These are phyloP conservation scores for Pasiphila rectangulata DNA, from an alignment of 2,888 invertebrate species.

Conservation along the genomic window DNA sequence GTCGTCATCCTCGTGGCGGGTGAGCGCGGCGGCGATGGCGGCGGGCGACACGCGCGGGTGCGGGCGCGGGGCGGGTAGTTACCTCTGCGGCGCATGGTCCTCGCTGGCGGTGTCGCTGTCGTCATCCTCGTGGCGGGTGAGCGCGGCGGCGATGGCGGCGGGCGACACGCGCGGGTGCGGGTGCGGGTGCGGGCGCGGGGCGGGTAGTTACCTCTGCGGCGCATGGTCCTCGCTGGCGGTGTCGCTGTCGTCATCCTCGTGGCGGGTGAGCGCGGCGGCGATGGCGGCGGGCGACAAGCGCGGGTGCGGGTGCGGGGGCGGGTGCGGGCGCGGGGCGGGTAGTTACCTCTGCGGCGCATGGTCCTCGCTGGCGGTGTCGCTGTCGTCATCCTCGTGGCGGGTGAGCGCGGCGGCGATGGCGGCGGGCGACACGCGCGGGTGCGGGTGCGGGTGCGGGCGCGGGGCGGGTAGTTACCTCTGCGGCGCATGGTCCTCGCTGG, in stretches of 20 bases:
- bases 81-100: constrained; percentile 52
- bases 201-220: constrained; percentile 47
- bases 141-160: constrained; percentile 52
- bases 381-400: constrained; percentile 57
- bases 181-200: constrained; percentile 80
- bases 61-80: constrained; percentile 84
- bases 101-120: constrained; percentile 49
- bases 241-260: constrained; percentile 59
- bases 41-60: constrained; percentile 59
- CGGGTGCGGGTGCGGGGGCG: constrained; percentile 84
- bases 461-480: constrained; percentile 40
- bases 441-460: constrained; percentile 82
- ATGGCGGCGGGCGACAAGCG: constrained; percentile 35
- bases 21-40: constrained; percentile 58
- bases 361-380: constrained; percentile 50
- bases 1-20: constrained; percentile 58
- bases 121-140: constrained; percentile 62
- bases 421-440: constrained; percentile 59
- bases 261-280: constrained; percentile 62
- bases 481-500: constrained; percentile 46
- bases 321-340: constrained; percentile 66
- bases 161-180: constrained; percentile 67
- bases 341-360: constrained; percentile 46
- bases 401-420: constrained; percentile 60
- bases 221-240: constrained; percentile 45